phyloP scores from a whole-genome alignment of 1,140 invertebrate species.

The Drosophila nigromelanica region DNA sequence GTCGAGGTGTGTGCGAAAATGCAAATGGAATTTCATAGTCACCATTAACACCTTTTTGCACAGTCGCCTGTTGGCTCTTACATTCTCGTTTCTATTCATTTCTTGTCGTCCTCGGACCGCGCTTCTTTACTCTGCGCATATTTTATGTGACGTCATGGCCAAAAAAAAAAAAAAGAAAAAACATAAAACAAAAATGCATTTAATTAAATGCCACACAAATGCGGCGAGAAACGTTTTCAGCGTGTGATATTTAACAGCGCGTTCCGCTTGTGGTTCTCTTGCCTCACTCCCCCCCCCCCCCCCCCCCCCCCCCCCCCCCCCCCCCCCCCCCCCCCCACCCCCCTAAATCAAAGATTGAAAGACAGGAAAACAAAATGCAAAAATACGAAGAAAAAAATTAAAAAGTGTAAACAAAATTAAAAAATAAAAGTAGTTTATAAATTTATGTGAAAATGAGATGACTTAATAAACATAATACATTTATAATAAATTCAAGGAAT shows the following conservation, averaged over 20 bases:
- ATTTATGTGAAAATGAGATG: too few species aligned
- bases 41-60: slow-evolving; percentile 79
- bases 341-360: not conserved
- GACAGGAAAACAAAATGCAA: not conserved
- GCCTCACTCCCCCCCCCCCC: not conserved
- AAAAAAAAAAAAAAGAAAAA: slow-evolving; percentile 16
- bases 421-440: too few species aligned
- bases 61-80: slow-evolving; percentile 37
- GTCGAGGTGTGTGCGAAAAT: slow-evolving; percentile 45
- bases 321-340: too few species aligned
- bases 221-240: slow-evolving; percentile 67
- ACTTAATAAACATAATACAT: too few species aligned
- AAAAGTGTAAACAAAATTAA: too few species aligned
- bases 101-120: slow-evolving; percentile 41
- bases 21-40: slow-evolving; percentile 81
- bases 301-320: not conserved
- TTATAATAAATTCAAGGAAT: too few species aligned
- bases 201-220: slow-evolving; percentile 81
- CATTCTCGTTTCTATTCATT: slow-evolving; percentile 51
- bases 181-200: slow-evolving; percentile 62
- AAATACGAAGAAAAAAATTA: too few species aligned
- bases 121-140: slow-evolving; percentile 49
- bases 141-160: slow-evolving; percentile 66
- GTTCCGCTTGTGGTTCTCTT: slow-evolving; percentile 1
- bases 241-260: slow-evolving; percentile 64